Base-by-base conservation (phyloP, 2,113 vertebrate genomes). In the Periophthalmodon schlosseri region DNA sequence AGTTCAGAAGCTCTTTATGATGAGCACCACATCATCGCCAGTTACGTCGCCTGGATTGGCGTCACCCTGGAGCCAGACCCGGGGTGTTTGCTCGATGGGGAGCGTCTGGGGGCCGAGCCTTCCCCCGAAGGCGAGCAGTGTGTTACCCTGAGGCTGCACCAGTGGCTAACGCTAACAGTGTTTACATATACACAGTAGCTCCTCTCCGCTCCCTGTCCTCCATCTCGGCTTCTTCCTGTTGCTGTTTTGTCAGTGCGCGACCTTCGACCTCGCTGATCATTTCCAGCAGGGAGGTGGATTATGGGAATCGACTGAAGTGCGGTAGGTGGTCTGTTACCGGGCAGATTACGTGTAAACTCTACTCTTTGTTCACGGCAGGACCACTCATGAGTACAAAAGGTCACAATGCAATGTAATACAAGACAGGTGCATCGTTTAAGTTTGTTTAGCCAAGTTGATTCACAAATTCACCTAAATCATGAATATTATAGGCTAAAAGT, bases 241-340 rank as follows among this genome's bases (percentile, higher is more conserved):
- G 44, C 72, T 82, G 74, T 72, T 84, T 79, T 70, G 61, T 81
- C 54, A 16, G 46, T 1, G 21, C 54, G 64, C 70, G 81, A 89
- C 84, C 88, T 81, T 65, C 80, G 78, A 85, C 80, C 80, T 21
- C 20, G 65, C 13, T 57, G 81, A 78, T 75, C 68, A 77, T 64
- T 47, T 47, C 80, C 76, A n/a, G 15, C 71, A 36, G 79, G 73
- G 79, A 73, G 49, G 74, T 63, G 3, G 58, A 76, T 60, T 84
- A 79, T 69, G 70, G 74, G 69, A 70, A 77, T 75, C 28, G 71
- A 69, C 71, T 7, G 64, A 39, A 18, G 69, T 39, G 73, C 56
- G n/a, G 73, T 69, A 76, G 76, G 71, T 76, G 81, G 77, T 84
- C 85, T 80, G 82, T 83, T 85, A 67, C 67, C 69, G 61, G 79